Evolutionary conservation across 2,888 invertebrate species (phyloP), one percentile per base, ranked within the genome.

Genomic region (Lumbricus terrestris): DNA sequence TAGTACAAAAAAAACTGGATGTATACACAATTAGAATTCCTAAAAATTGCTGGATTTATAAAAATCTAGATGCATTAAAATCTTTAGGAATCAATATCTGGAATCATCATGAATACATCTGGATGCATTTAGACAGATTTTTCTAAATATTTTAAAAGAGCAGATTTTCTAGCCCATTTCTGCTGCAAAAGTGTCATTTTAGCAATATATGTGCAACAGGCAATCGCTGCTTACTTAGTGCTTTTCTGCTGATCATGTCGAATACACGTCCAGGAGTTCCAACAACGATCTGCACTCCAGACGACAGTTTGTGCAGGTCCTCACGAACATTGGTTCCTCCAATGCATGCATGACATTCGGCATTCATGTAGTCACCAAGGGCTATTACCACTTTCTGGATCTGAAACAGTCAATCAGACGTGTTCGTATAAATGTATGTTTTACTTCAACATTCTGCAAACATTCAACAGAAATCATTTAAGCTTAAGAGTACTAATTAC

Each of bases 271-370:
- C 99, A 37, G 99, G 99, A 90, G 99, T 99, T 91, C 99, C 99
- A 92, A 99, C 99, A 91, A 99, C 98, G 91, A 99, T 98, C 95
- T 99, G 99, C 92, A 97, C 97, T 91, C 97, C 97, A 93, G 96
- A 96, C 94, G 98, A 98, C 94, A 99, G 96, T 95, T 97, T 98
- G 93, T 98, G 96, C 95, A 98, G 97, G 95, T 99, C 99, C 94
- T 99, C 99, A 92, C 98, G 97, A 89, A 99, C 98, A 95, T 98
- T 98, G 90, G 99, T 99, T 93, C 99, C 99, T 93, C 99, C 99
- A 95, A 99, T 99, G 95, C 99, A 99, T 91, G 99, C 99, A 95
- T 99, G 99, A 95, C 99, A 99, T 95, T 98, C 97, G 91, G 98
- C 98, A 94, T 97, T 97, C 97, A 99, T 97, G 95, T 98, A 99